Evolutionary conservation across 2,113 vertebrate genomes (phyloP), one percentile per base, ranked within the genome.

Genomic region (Sinocyclocheilus rhinocerous): DNA sequence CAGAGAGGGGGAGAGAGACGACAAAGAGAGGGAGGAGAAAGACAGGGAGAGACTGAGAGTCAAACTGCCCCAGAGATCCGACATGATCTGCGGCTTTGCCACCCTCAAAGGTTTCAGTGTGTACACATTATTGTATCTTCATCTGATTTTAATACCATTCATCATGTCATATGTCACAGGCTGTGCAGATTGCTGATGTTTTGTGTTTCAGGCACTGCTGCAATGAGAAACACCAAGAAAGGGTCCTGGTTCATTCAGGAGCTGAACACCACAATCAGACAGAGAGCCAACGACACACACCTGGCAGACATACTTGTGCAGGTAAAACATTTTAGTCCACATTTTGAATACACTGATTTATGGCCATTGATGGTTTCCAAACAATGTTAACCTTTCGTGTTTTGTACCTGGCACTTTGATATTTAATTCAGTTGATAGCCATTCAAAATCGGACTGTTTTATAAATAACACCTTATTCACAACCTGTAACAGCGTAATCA

Each of bases 241-340:
- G 98, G 98, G 0, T 99, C 98, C 83, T 99, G 98, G 98, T 99
- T 97, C 29, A 87, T 99, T 0, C 97, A 99, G 91, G 98, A 98
- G 20, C 95, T 99, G 13, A 93, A 96, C 10, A 86, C 92, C 0
- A 94, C 96, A 3, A 96, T 99, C 86, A 96, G 96, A 0, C 94
- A 96, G 83, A 91, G 93, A 29, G 95, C 98, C 73, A 95, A 88
- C 52, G 94, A 99, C 94, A 97, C 93, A 76, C 98, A 99, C 0
- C 93, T 99, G 72, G 96, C 98, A 1, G 98, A 99, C 92, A 97
- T 99, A 93, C 90, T 99, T 63, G 97, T 99, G 78, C 96, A 98
- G 97, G 98, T 99, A 83, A 90, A 90, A 45, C 8, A 16, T n/a
- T 70, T 72, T 22, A 55, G 15, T 69, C 63, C 12, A 67, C 0